Base-by-base conservation (phyloP, 2,888 invertebrate species). In the Rotaria sp. region DNA sequence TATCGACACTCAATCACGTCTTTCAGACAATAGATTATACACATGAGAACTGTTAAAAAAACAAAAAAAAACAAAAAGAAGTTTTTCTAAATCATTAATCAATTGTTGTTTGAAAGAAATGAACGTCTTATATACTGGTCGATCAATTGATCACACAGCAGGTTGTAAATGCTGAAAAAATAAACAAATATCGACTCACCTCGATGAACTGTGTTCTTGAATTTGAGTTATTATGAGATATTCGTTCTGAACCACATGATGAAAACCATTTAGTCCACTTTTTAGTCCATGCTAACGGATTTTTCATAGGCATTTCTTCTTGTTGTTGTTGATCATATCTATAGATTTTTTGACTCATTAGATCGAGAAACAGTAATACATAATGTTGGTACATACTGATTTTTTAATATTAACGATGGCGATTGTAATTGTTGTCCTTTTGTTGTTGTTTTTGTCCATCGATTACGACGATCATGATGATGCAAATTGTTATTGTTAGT, bases 191-290 rank as follows among this genome's bases (percentile, higher is more conserved):
- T 67, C 15, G 8, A 67, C 67, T 67, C 35, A 67, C 67, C 4
- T 67, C 67, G 2, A 21, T 15, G 18, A 21, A 21, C 18, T 21
- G 0, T 21, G 67, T 21, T 35, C 1, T 30, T 18, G 30, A 21
- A 67, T 67, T 67, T 30, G 21, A 67, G 38, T 35, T 18, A 8
- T 1, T 38, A 35, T 13, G 67, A 30, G 67, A 35, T 35, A 21
- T 13, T 18, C 67, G 41, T 26, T 80, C 38, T 80, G 80, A n/a
- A 13, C 80, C 45, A 80, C 80, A 80, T 45, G 80, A 24, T 80
- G 80, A 80, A 80, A 80, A 80, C 80, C 80, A 80, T 80, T 80
- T 80, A 26, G 80, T 80, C 80, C 80, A 80, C 15, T 15, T 41
- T 80, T 80, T 80, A 21, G 80, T 80, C 80, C 80, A 80, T 41